A percentile compares a stretch with the other conserved stretches of the same genome.
Evolutionary conservation across 2,113 vertebrate species (phyloP).

Genomic region (Chlamydotis undulata): DNA sequence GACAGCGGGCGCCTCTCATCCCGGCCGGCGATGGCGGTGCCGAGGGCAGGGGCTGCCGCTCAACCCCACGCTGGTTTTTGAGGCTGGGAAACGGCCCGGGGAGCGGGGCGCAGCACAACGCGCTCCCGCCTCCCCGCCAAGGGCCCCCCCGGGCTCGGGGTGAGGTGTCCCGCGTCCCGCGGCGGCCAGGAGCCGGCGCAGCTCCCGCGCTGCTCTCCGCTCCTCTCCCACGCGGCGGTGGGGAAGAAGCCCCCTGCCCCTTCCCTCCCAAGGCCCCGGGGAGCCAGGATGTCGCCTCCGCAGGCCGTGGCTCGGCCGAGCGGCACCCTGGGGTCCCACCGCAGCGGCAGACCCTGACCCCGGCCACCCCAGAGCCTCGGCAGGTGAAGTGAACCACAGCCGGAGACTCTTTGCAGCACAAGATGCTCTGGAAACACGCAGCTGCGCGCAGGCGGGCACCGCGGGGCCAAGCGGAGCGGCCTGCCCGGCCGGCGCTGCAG

Average conservation of each 20-base stretch:
- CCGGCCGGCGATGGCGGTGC: not conserved
- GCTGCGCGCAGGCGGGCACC: too few species aligned
- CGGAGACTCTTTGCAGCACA: not conserved
- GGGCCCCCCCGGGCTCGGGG: not conserved
- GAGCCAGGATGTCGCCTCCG: not conserved
- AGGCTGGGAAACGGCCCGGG: not conserved
- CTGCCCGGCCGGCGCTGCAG: rapidly evolving
- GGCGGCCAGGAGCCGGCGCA: not conserved
- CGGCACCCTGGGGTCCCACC: not conserved
- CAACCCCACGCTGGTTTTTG: too few species aligned
- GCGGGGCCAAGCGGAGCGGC: not conserved
- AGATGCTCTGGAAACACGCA: not conserved
- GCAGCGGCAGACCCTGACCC: rapidly evolving
- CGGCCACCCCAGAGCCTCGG: too few species aligned
- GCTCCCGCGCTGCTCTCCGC: not conserved
- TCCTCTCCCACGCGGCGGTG: not conserved
- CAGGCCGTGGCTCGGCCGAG: not conserved
- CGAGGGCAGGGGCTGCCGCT: not conserved
- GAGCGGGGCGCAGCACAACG: rapidly evolving
- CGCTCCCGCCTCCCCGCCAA: not conserved
- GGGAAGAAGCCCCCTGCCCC: not conserved
- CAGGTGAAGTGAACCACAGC: not conserved
- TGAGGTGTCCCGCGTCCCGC: not conserved
- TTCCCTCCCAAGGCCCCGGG: not conserved
- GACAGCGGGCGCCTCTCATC: not conserved